Evolutionary conservation across 2,113 vertebrate genomes (phyloP), one percentile per base, ranked within the genome.

Genomic region (Elaphurus davidianus): DNA sequence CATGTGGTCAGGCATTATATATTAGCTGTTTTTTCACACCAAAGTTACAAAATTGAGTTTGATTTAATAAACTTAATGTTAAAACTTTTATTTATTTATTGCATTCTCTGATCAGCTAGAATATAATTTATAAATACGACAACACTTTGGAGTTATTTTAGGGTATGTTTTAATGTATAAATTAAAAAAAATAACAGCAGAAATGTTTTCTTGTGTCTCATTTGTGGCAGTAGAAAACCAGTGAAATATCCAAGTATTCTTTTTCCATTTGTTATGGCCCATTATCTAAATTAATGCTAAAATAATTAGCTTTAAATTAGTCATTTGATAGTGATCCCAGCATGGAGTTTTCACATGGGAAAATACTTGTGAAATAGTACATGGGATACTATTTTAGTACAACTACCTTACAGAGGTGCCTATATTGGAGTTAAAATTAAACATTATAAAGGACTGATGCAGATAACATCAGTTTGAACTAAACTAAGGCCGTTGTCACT

Each of bases 41-140:
- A 62, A 85, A 57, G 9, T 74, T 96, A 97, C 93, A 84, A 94
- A 88, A 47, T 79, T 86, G 23, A 47, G 30, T 86, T 97, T 97
- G 96, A 2, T 59, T 86, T 97, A 97, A 97, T 98, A 98, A 98
- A 87, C 28, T 97, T 43, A 45, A 11, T 97, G n/a, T 76, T 96
- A 97, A 82, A 94, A 97, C 33, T 97, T 98, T 97, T 93, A 95
- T 98, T 98, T 98, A 93, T 96, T 90, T 12, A 52, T 1, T 94
- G 16, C 93, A 95, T 97, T 98, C 94, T 43, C 43, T 97, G 64
- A 7, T 94, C 43, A 92, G 89, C 23, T 93, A 94, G 84, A 36
- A 19, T 78, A 14, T 92, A 92, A 90, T 96, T 97, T 98, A 12
- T 94, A 96, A 97, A 60, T 97, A 97, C 91, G 50, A 95, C 59